A percentile compares a stretch with the other conserved stretches of the same genome.
These are phyloP conservation scores for Cherax destructor DNA, from an alignment of 1,140 invertebrate species.

Conservation along the genomic window DNA sequence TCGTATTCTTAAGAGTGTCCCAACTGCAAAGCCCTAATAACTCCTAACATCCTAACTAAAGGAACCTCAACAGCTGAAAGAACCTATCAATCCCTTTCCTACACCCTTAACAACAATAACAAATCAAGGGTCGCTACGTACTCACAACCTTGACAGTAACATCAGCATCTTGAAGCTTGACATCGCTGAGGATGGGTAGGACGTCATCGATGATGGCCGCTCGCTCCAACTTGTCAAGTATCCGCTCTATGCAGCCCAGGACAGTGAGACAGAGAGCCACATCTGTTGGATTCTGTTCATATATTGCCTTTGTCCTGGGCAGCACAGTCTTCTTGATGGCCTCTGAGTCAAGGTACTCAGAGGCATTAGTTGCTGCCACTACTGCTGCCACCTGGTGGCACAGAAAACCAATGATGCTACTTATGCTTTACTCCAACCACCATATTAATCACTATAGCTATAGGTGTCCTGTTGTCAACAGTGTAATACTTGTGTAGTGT, in stretches of 20 bases:
- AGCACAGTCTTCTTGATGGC: slow-evolving; percentile 88
- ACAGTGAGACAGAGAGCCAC: slow-evolving; percentile 73
- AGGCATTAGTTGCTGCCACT: slow-evolving; percentile 89
- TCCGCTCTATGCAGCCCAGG: slow-evolving; percentile 80
- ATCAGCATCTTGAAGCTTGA: slow-evolving; percentile 88
- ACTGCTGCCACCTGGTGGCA: slow-evolving; percentile 87
- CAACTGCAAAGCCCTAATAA: too few species aligned
- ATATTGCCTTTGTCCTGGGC: slow-evolving; percentile 90
- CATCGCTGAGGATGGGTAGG: slow-evolving; percentile 91
- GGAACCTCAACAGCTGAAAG: too few species aligned
- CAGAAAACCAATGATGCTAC: background rate
- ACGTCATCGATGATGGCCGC: slow-evolving; percentile 93
- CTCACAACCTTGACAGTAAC: slow-evolving; percentile 73
- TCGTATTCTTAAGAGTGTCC: too few species aligned
- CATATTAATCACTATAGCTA: too few species aligned
- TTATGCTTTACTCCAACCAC: background rate
- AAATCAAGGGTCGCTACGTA: slow-evolving; percentile 50
- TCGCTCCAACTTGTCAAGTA: slow-evolving; percentile 89
- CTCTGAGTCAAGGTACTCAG: slow-evolving; percentile 89
- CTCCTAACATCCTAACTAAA: too few species aligned
- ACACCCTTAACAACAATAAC: background rate
- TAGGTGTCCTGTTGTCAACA: too few species aligned
- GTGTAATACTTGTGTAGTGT: too few species aligned
- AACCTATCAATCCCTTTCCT: too few species aligned
- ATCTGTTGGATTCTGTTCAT: slow-evolving; percentile 89